These are phyloP conservation scores for Calliphora vomitoria DNA, from an alignment of 2,888 invertebrate species.

Conservation along the genomic window DNA sequence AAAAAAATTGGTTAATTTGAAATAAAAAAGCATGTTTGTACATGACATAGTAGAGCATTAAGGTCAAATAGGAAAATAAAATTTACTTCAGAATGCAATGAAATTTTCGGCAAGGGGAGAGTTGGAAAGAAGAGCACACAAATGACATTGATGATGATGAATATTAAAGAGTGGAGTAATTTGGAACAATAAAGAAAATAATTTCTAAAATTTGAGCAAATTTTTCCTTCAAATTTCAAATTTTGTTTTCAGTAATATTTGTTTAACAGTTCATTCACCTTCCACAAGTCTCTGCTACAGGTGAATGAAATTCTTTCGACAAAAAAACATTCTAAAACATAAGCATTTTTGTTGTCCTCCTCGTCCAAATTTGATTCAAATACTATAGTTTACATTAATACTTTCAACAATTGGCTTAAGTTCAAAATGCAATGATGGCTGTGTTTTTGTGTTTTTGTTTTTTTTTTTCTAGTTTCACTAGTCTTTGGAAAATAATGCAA, in stretches of 20 bases:
- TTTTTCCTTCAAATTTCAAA: too few species aligned
- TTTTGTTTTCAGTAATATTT: too few species aligned
- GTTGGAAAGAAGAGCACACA: neutral
- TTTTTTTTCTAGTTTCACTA: neutral
- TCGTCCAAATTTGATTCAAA: conserved; percentile 34
- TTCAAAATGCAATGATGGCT: conserved; percentile 48
- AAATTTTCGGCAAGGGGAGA: conserved; percentile 8
- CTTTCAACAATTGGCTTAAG: conserved; percentile 59
- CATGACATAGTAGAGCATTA: conserved; percentile 43
- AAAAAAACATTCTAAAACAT: conserved; percentile 17
- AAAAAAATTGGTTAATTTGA: conserved; percentile 15
- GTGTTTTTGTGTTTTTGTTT: conserved; percentile 2
- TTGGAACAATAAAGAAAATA: too few species aligned
- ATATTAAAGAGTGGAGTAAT: neutral
- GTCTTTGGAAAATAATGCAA: conserved; percentile 28
- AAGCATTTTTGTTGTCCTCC: neutral
- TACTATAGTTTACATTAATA: conserved; percentile 50
- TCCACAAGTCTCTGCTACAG: neutral
- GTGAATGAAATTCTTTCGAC: neutral
- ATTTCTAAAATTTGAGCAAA: too few species aligned
- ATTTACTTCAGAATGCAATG: neutral
- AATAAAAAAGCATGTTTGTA: conserved; percentile 23
- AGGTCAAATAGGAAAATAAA: conserved; percentile 42
- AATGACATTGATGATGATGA: conserved; percentile 21
- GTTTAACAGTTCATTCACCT: neutral